These are phyloP conservation scores for Siderastrea siderea DNA, from an alignment of 92 coral and sea anemone genomes.

Conservation along the genomic window DNA sequence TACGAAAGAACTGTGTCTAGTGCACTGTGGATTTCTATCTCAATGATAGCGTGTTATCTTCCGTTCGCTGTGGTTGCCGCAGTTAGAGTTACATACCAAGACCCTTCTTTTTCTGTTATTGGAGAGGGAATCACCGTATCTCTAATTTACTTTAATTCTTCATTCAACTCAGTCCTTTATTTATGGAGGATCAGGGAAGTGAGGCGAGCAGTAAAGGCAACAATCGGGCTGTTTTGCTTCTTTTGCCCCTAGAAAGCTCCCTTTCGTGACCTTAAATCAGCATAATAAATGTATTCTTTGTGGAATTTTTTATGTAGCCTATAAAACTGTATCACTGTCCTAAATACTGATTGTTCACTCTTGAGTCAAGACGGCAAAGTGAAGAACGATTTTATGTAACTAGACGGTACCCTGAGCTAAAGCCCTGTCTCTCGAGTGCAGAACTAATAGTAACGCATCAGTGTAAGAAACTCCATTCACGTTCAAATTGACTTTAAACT, in stretches of 20 bases:
- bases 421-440: no score
- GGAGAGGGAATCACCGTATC: neutral
- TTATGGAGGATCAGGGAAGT: constrained; percentile 32
- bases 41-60: neutral
- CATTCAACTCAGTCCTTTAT: constrained; percentile 28
- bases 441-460: no score
- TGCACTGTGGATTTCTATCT: constrained; percentile 7
- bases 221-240: neutral
- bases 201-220: constrained; percentile 23
- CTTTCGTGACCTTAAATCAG: neutral
- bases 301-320: no score
- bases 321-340: no score
- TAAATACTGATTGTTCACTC: no score
- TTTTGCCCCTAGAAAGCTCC: neutral
- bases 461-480: no score
- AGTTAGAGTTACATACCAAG: neutral
- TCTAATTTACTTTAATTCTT: constrained; percentile 25
- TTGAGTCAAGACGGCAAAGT: no score
- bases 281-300: neutral
- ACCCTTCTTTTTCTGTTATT: neutral
- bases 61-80: neutral
- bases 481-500: no score
- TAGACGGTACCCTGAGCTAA: no score
- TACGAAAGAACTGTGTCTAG: constrained; percentile 15
- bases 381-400: no score